Base-by-base conservation (phyloP, 2,888 invertebrate genomes). In the Drosophila colorata region DNA sequence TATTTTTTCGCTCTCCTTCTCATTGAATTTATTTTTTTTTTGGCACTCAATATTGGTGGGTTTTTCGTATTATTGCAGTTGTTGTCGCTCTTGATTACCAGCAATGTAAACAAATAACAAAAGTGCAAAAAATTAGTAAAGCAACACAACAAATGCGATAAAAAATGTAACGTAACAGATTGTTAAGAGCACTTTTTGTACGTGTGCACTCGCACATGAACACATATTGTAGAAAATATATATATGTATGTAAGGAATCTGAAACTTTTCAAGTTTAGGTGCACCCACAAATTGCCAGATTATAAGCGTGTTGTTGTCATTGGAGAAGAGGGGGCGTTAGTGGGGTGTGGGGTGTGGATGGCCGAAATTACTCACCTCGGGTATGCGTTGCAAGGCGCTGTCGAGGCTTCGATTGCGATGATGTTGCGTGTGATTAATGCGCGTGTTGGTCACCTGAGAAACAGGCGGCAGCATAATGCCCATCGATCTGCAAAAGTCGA, bases 341-440 rank as follows among this genome's bases (percentile, higher is more conserved):
- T 58, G 41, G 48, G 43, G 25, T 6, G 4, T 33, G 33, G 33
- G 33, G 25, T 6, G 4, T 33, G 33, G 33, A 13, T 8, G 33
- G 4, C 11, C 4, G 4, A 13, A 47, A 48, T 52, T 61, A 89
- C 89, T 90, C 75, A 92, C 97, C 94, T 97, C 97, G 69, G 97
- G 97, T 91, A 97, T 97, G 92, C 96, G 94, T 92, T 97, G 97
- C 75, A 97, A 94, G 68, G 97, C 97, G 64, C 97, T 97, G 92
- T 98, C 97, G 92, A 97, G 93, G 91, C 97, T 97, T 78, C 97
- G 95, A 93, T 97, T 97, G 87, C 97, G 95, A 93, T 97, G 97
- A 92, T 97, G 96, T 88, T 95, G 95, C 77, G 95, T 92, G 78
- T 92, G 88, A 87, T 92, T 92, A 63, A 92, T 92, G 76, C 92